Base-by-base conservation (phyloP, 2,113 vertebrate species). In the Chaetodon trifascialis region DNA sequence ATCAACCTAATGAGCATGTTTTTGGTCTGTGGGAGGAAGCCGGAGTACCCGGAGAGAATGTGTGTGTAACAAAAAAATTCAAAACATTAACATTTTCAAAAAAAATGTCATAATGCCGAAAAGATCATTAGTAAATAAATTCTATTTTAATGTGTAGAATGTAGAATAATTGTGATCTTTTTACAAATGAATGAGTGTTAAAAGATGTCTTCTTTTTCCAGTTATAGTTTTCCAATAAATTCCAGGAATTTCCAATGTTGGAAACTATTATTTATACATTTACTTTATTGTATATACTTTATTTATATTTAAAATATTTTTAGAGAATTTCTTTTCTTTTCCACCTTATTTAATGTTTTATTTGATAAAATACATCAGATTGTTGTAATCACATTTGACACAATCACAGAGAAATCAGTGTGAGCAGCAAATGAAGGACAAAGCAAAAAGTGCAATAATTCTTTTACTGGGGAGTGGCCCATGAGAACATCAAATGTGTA, bases 341-440 rank as follows among this genome's bases (percentile, higher is more conserved):
- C 25, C 23, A 56, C 25, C 55, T 16, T 59, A 34, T 59, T 17
- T 17, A 8, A 59, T 9, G 14, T 59, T 59, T 38, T 38, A 36
- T 38, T 38, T 38, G 34, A 60, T 16, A 60, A 60, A 60, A 36
- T 5, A 60, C 17, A 19, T 2, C 1, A 21, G 19, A 11, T 38
- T 38, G 1, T 60, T 16, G 25, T 11, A 47, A 47, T 77, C 4
- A 25, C 21, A 25, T 16, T 30, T 52, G 30, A 16, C 2, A 42
- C 30, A n/a, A 52, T 70, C 54, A 49, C 19, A 49, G 54, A 52
- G 19, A 73, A 67, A 25, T 78, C 5, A 54, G 14, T 69, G 21
- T 38, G 21, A 73, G 55, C 2, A 62, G n/a, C n/a, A 69, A 69
- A 64, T 49, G 64, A 46, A 73, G 7, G 14, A 25, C 16, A 56